These are phyloP conservation scores for Oceanodroma tethys DNA, from an alignment of 2,113 vertebrate species.

Conservation along the genomic window DNA sequence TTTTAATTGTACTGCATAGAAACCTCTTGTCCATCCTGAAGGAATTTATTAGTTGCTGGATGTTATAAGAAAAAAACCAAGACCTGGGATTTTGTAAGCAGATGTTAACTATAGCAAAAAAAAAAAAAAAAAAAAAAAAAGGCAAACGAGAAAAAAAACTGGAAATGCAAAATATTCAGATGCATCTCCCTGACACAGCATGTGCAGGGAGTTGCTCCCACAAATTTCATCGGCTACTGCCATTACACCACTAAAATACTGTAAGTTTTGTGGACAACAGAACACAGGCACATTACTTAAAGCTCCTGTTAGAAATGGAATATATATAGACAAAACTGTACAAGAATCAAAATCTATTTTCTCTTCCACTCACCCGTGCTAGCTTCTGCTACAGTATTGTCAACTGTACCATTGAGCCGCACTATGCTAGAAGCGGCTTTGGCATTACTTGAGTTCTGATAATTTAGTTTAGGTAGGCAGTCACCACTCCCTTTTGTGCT, in stretches of 20 bases:
- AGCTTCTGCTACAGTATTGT: neutral
- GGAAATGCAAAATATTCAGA: neutral
- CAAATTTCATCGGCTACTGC: neutral
- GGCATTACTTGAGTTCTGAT: conserved; percentile 24
- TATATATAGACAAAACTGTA: fast-evolving
- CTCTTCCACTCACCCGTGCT: conserved; percentile 54
- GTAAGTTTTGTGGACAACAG: neutral
- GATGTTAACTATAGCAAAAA: neutral
- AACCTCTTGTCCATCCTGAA: neutral
- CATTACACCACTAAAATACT: neutral
- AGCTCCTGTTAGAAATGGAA: neutral
- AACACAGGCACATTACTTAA: neutral
- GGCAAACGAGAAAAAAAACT: neutral
- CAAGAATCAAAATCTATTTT: neutral
- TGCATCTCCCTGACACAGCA: neutral
- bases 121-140: neutral
- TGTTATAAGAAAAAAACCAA: neutral
- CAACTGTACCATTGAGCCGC: conserved; percentile 46
- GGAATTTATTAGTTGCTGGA: neutral
- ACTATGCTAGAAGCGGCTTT: conserved; percentile 71
- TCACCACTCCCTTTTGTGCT: conserved; percentile 77
- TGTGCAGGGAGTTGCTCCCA: neutral
- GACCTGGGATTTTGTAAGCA: neutral
- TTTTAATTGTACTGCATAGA: neutral
- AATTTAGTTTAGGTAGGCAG: conserved; percentile 70